Evolutionary conservation across 2,797 vertebrate genomes (phyloP).

Genomic region (Rallus crepitans): DNA sequence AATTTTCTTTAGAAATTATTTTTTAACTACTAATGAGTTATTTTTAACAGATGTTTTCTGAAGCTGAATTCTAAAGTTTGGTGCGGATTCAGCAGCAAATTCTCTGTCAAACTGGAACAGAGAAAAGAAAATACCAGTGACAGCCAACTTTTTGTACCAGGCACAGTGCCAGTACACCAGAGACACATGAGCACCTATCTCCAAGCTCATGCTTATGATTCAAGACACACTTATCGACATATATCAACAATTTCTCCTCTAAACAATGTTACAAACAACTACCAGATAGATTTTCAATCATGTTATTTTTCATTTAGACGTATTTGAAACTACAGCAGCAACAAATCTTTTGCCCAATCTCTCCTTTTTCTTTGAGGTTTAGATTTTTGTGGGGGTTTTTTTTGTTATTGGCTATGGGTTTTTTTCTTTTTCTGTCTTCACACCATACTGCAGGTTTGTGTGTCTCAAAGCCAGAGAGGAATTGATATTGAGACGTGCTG

Average conservation of each 20-base stretch:
- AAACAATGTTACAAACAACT: neutral
- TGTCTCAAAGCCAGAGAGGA: slow-evolving; percentile 19
- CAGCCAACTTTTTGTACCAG: neutral
- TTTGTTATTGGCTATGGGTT: neutral
- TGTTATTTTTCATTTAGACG: neutral
- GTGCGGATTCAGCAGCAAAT: neutral
- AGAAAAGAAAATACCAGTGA: neutral
- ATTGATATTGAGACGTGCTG: slow-evolving; percentile 45
- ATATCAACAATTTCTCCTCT: neutral
- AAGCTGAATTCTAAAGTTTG: neutral
- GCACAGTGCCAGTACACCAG: neutral
- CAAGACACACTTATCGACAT: neutral
- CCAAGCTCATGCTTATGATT: neutral
- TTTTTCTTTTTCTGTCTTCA: neutral
- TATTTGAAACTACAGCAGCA: neutral
- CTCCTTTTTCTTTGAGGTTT: neutral
- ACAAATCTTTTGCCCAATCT: neutral
- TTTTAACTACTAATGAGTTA: neutral
- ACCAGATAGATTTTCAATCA: neutral
- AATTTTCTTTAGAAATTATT: neutral
- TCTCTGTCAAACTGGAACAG: neutral
- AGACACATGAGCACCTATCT: neutral
- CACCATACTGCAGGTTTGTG: neutral
- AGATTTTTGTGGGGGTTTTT: neutral
- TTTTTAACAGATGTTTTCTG: neutral